These are phyloP conservation scores for Stegostoma tigrinum DNA, from an alignment of 2,113 vertebrate genomes.

Conservation along the genomic window DNA sequence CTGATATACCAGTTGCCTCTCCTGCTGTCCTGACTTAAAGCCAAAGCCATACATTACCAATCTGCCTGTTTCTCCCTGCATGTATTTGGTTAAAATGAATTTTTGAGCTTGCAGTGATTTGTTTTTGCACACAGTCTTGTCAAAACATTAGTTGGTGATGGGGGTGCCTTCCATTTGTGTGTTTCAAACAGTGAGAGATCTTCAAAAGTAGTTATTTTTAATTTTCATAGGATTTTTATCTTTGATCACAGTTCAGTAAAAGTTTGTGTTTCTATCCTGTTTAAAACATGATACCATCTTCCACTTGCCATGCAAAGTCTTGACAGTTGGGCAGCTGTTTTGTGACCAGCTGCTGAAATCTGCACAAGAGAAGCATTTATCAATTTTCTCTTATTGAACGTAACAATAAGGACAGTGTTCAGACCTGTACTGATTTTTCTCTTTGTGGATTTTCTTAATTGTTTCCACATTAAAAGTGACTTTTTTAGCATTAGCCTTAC, in stretches of 20 bases:
- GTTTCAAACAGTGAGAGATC: neutral
- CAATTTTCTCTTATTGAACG: neutral
- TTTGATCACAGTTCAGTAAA: no score
- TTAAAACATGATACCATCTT: neutral
- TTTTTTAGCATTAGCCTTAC: neutral
- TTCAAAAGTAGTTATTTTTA: neutral
- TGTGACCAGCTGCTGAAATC: neutral
- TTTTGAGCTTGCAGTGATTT: neutral
- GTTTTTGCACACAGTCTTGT: neutral
- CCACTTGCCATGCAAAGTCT: neutral
- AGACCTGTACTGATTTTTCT: neutral
- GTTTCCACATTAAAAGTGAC: neutral
- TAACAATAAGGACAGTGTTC: neutral
- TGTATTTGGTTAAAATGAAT: neutral
- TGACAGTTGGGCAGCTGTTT: neutral
- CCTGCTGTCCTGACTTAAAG: neutral
- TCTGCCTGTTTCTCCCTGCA: neutral
- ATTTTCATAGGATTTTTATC: no score
- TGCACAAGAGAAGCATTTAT: neutral
- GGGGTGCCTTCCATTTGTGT: neutral
- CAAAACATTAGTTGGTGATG: neutral
- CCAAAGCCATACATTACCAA: neutral
- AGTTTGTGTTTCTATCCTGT: neutral
- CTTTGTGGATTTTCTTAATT: neutral
- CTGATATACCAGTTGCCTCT: neutral